phyloP scores from a whole-genome alignment of 2,888 invertebrate genomes.

The Ferrisia virgata region DNA sequence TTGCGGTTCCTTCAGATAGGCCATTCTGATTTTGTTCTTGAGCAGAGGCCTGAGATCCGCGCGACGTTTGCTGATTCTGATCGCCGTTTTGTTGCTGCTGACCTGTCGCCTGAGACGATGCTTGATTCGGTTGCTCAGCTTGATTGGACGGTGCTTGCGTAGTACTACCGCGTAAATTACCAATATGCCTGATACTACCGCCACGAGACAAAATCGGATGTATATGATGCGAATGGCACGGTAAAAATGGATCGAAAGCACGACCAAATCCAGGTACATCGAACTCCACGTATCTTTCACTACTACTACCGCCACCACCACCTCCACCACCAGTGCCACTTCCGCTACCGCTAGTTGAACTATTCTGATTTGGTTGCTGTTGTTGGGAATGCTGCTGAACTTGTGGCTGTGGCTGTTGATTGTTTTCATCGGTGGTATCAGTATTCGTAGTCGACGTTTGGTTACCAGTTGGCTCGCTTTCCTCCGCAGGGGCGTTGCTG shows the following conservation, averaged over 20 bases:
- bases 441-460: neutral
- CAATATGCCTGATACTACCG: conserved; percentile 9
- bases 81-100: neutral
- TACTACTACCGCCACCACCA: neutral
- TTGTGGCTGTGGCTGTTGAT: conserved; percentile 49
- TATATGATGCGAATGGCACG: conserved; percentile 70
- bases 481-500: neutral
- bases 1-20: neutral
- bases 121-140: neutral
- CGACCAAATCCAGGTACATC: conserved; percentile 28
- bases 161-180: neutral
- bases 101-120: neutral
- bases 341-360: neutral
- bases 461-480: neutral
- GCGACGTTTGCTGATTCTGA: neutral
- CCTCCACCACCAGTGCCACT: neutral
- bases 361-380: neutral
- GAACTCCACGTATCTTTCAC: conserved; percentile 25
- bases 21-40: neutral
- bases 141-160: conserved; percentile 20
- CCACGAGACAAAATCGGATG: conserved; percentile 51
- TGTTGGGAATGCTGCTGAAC: conserved; percentile 46
- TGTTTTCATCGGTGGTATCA: neutral
- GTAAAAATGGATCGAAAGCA: conserved; percentile 65
- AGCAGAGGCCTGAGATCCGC: neutral